A percentile compares a stretch with the other conserved stretches of the same genome.
phyloP scores from a whole-genome alignment of 2,888 invertebrate species.

The Pheosia gnoma region DNA sequence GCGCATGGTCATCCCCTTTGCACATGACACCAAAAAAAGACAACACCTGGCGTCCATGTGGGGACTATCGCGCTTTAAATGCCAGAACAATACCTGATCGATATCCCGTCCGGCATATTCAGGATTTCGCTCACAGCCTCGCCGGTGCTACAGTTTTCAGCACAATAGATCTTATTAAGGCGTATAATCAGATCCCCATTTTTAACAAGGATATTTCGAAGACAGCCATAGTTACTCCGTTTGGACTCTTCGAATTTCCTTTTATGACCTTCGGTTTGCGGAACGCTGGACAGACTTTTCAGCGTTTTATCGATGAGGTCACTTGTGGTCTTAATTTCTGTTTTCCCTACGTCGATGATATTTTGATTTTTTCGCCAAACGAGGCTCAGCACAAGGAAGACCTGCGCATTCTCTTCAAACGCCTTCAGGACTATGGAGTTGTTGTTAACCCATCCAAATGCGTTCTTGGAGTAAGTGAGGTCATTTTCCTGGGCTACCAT shows the following conservation, averaged over 20 bases:
- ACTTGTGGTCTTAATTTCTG: slow-evolving; percentile 8
- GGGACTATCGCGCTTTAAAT: slow-evolving; percentile 10
- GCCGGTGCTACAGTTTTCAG: slow-evolving; percentile 5
- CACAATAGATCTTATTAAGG: slow-evolving; percentile 8
- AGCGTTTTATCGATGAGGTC: slow-evolving; percentile 8
- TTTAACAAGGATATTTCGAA: slow-evolving; percentile 8
- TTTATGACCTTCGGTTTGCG: too few relatives aligned
- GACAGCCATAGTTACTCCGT: slow-evolving; percentile 7
- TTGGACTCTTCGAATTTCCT: too few relatives aligned
- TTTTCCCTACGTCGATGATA: slow-evolving; percentile 10
- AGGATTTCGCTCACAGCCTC: slow-evolving; percentile 10
- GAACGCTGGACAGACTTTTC: slow-evolving; percentile 5
- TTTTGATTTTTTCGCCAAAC: slow-evolving; percentile 3
- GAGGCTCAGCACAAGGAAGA: slow-evolving; percentile 6
- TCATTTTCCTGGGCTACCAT: slow-evolving; percentile 6
- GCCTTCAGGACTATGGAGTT: slow-evolving; percentile 10
- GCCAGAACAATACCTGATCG: slow-evolving; percentile 11
- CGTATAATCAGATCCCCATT: slow-evolving; percentile 8
- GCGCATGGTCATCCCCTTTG: slow-evolving; percentile 13
- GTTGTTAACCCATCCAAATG: slow-evolving; percentile 12
- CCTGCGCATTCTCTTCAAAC: slow-evolving; percentile 4
- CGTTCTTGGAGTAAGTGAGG: slow-evolving; percentile 5
- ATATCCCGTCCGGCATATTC: slow-evolving; percentile 11
- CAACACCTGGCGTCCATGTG: slow-evolving; percentile 16
- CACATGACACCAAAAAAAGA: slow-evolving; percentile 13